These are phyloP conservation scores for Hyles lineata DNA, from an alignment of 2,888 invertebrate genomes.

Conservation along the genomic window DNA sequence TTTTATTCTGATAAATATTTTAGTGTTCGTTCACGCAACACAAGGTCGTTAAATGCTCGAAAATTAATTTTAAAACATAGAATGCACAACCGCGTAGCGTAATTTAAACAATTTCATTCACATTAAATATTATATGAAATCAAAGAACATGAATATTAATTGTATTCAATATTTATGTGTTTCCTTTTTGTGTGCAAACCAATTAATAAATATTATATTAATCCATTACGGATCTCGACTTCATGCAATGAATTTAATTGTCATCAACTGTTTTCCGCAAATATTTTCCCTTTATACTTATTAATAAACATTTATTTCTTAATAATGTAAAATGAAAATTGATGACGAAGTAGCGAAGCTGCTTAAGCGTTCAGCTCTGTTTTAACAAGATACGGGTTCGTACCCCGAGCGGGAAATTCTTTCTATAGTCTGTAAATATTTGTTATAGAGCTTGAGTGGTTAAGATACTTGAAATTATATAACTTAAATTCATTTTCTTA, in stretches of 20 bases:
- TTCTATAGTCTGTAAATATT: too few species aligned
- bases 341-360: too few species aligned
- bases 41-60: neutral
- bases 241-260: neutral
- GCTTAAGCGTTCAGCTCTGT: too few species aligned
- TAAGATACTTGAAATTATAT: too few species aligned
- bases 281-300: neutral
- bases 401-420: too few species aligned
- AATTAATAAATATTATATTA: conserved; percentile 1
- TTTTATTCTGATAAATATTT: conserved; percentile 15
- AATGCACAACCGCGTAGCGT: neutral
- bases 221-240: neutral
- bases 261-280: neutral
- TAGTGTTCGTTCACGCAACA: neutral
- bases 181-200: neutral
- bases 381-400: too few species aligned
- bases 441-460: too few species aligned
- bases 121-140: too few species aligned
- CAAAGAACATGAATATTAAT: neutral
- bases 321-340: too few species aligned
- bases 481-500: too few species aligned
- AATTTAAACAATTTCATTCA: neutral
- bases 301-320: neutral
- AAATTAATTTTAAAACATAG: neutral
- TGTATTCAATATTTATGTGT: neutral